Conservation (phyloP, 2,888 invertebrate genomes). For the Tyria jacobaeae region DNA sequence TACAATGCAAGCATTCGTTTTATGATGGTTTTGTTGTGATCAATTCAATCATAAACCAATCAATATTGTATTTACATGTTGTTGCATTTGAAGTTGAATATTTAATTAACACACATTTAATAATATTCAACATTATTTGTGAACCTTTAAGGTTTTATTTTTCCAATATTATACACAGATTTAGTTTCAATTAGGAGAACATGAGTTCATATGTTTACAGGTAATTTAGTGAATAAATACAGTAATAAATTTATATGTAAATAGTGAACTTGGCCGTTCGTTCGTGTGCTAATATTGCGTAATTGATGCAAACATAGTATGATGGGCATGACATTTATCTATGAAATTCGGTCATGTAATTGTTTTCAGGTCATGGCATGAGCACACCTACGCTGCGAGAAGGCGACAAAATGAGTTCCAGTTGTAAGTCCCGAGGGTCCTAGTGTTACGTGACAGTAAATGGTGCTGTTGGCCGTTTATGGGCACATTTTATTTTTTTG, state of each 20-base stretch:
- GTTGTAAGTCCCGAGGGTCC: conserved; percentile 14
- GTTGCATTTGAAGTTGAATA: too few relatives aligned
- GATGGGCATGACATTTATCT: conserved; percentile 33
- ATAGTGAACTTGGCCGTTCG: background rate
- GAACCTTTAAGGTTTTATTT: too few relatives aligned
- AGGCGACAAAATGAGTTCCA: conserved; percentile 20
- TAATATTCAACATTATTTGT: too few relatives aligned
- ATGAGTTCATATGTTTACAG: too few relatives aligned
- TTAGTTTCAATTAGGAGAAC: too few relatives aligned
- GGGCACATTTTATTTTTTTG: conserved; percentile 6
- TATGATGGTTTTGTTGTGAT: too few relatives aligned
- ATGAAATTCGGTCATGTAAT: conserved; percentile 38
- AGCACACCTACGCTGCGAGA: conserved; percentile 24
- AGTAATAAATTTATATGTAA: background rate
- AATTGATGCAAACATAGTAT: background rate
- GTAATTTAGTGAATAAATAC: background rate
- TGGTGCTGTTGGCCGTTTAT: conserved; percentile 9
- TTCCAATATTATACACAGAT: too few relatives aligned
- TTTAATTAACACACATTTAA: too few relatives aligned
- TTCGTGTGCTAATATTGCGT: background rate
- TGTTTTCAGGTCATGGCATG: conserved; percentile 43
- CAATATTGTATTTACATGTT: too few relatives aligned
- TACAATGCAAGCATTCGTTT: too few relatives aligned
- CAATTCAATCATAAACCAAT: too few relatives aligned
- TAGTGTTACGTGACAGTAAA: conserved; percentile 10